These are phyloP conservation scores for Darevskia mixta DNA, from an alignment of 2,797 vertebrate genomes.

Conservation along the genomic window DNA sequence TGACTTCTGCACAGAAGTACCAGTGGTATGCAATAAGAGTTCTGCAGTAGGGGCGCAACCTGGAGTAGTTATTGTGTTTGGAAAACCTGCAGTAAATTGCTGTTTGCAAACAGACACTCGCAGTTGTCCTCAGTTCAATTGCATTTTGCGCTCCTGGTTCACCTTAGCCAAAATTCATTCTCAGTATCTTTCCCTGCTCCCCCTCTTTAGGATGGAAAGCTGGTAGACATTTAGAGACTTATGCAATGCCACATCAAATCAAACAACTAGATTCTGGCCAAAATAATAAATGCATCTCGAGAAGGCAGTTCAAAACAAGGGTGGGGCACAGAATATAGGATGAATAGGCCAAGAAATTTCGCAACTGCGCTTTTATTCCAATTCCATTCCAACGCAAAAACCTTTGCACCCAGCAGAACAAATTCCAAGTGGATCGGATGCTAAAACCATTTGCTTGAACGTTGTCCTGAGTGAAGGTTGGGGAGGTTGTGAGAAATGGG, in stretches of 20 bases:
- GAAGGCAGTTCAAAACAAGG: conserved; percentile 55
- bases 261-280: conserved; percentile 17
- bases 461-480: conserved; percentile 57
- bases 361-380: conserved; percentile 48
- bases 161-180: conserved; percentile 43
- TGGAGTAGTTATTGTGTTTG: not conserved
- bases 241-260: conserved; percentile 41
- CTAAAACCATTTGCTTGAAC: conserved; percentile 48
- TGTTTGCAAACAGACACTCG: not conserved
- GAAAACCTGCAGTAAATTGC: not conserved
- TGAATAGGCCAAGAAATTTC: conserved; percentile 66
- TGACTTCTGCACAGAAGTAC: not conserved
- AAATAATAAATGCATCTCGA: conserved; percentile 48
- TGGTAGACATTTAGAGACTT: not conserved
- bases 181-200: not conserved
- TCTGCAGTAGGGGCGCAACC: not conserved
- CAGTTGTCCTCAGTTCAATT: conserved; percentile 13
- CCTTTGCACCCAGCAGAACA: conserved; percentile 60
- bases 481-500: conserved; percentile 57
- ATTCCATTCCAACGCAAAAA: conserved; percentile 59
- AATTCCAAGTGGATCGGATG: conserved; percentile 38
- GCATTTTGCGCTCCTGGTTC: conserved; percentile 38
- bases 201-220: conserved; percentile 24
- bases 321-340: conserved; percentile 40
- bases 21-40: not conserved